phyloP scores from a whole-genome alignment of 2,888 invertebrate species.

The Melanargia galathea region DNA sequence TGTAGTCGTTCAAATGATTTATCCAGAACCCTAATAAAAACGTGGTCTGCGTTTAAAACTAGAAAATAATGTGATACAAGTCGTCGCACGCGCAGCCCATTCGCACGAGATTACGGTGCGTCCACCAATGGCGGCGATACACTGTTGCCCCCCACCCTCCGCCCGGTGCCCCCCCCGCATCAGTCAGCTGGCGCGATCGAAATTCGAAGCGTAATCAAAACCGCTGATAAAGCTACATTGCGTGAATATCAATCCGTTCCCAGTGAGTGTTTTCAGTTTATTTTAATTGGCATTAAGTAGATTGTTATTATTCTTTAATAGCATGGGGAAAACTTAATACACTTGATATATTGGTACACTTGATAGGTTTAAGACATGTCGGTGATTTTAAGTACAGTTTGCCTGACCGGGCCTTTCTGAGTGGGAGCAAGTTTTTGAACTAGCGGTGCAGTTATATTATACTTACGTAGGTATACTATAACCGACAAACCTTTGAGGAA shows the following conservation, averaged over 20 bases:
- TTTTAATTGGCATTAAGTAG: conserved; percentile 32
- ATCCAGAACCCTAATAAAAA: conserved; percentile 20
- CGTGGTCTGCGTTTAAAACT: conserved; percentile 27
- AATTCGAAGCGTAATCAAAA: conserved; percentile 58
- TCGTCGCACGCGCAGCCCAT: conserved; percentile 57
- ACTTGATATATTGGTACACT: neutral
- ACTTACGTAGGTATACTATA: too few species aligned
- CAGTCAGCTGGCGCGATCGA: conserved; percentile 56
- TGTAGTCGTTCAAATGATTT: too few species aligned
- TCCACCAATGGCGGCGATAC: conserved; percentile 51
- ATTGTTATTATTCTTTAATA: neutral
- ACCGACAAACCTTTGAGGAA: too few species aligned
- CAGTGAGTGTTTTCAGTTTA: conserved; percentile 40
- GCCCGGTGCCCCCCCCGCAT: conserved; percentile 41
- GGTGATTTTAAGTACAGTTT: too few species aligned
- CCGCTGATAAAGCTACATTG: conserved; percentile 54
- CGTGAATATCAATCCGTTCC: conserved; percentile 43
- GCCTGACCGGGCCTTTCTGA: too few species aligned
- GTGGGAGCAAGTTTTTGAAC: too few species aligned
- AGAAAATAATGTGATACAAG: conserved; percentile 34
- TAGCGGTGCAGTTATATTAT: too few species aligned
- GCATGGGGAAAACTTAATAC: neutral
- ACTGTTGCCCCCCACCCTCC: conserved; percentile 38
- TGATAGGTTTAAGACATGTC: too few species aligned
- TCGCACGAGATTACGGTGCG: conserved; percentile 53